Evolutionary conservation across 2,113 vertebrate genomes (phyloP).

Genomic region (Ophthalmolycus amberensis): DNA sequence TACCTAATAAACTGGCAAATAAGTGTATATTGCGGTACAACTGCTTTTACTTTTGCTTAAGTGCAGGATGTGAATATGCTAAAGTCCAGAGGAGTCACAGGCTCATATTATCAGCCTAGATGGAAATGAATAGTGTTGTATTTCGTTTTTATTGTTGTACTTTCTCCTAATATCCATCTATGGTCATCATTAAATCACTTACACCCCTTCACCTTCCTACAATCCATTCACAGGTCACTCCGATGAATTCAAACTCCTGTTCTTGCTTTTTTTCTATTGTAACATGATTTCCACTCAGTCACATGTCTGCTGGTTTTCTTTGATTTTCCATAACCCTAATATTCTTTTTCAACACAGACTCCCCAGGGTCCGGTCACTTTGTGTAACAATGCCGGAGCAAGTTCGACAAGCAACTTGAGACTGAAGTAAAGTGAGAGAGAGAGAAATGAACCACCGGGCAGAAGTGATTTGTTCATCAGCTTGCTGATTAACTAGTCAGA

Average conservation of each 20-base stretch:
- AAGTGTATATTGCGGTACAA: too few relatives aligned
- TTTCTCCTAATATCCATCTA: not conserved
- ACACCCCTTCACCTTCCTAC: not conserved
- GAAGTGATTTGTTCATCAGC: constrained; percentile 19
- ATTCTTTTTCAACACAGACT: not conserved
- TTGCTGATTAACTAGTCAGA: constrained; percentile 35
- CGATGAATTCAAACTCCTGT: not conserved
- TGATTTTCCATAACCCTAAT: not conserved
- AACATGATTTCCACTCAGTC: not conserved
- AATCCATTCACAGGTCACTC: not conserved
- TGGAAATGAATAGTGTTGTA: not conserved
- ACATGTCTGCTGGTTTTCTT: not conserved
- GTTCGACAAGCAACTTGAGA: constrained; percentile 9
- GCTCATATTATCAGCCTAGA: not conserved
- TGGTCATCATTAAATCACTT: not conserved
- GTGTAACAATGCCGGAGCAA: not conserved
- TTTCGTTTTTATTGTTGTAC: not conserved
- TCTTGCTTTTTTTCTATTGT: not conserved
- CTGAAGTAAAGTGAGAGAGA: not conserved
- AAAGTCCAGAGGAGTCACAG: not conserved
- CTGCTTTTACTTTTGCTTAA: not conserved
- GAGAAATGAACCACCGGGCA: constrained; percentile 46
- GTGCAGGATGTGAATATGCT: not conserved
- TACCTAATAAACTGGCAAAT: not conserved
- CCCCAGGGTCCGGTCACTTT: not conserved